A percentile compares a stretch with the other conserved stretches of the same genome.
Conservation (phyloP, 2,888 invertebrate genomes). For the Folsomia manolachei region DNA sequence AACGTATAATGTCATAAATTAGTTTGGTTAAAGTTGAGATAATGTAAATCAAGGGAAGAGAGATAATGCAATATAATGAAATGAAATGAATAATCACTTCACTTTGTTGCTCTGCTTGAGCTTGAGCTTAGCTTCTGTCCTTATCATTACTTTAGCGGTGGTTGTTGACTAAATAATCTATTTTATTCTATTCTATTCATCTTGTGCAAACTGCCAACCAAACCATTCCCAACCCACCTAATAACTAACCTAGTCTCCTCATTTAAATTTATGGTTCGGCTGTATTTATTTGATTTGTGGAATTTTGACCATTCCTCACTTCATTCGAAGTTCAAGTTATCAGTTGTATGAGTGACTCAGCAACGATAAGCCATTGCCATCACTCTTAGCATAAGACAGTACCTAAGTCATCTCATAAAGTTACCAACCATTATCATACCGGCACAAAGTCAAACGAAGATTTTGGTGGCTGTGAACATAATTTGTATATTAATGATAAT, state of each 20-base stretch:
- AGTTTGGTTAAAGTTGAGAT: not conserved
- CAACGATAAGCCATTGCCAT: too few species aligned
- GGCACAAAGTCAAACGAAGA: not conserved
- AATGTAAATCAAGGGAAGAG: not conserved
- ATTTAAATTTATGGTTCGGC: not conserved
- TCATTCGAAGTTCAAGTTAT: not conserved
- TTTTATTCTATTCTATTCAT: too few species aligned
- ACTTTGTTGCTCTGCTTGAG: too few species aligned
- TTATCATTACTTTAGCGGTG: too few species aligned
- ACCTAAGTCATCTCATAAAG: too few species aligned
- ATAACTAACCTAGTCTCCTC: not conserved
- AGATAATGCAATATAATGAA: not conserved
- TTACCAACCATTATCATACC: not conserved
- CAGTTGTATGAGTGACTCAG: not conserved
- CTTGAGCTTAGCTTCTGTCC: too few species aligned
- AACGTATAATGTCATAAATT: not conserved
- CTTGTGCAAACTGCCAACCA: not conserved
- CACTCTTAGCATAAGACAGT: too few species aligned
- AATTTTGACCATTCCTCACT: not conserved
- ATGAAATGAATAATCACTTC: too few species aligned
- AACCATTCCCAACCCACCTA: too few species aligned
- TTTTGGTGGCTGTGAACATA: not conserved
- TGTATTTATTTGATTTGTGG: not conserved
- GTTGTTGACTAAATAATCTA: too few species aligned
- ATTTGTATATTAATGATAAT: not conserved